Evolutionary conservation across 92 coral and sea anemone species (phyloP).

Genomic region (Galaxea fascicularis): DNA sequence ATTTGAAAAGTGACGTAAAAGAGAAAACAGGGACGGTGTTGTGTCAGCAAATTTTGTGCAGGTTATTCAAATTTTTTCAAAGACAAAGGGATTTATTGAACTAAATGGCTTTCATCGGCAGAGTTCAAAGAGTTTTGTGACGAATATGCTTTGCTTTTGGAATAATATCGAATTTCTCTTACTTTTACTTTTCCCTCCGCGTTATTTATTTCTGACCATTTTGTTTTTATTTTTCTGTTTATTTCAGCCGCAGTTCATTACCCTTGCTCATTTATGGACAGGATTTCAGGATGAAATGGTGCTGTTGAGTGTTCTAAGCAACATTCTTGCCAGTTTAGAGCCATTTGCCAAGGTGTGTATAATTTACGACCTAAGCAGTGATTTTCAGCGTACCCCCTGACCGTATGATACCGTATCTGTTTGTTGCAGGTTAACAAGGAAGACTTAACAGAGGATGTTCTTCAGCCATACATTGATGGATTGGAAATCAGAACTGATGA

Average conservation of each 20-base stretch:
- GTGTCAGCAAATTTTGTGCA: no score
- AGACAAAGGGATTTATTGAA: no score
- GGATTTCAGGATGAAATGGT: slow-evolving; percentile 99
- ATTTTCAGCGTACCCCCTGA: no score
- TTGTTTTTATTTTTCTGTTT: neutral
- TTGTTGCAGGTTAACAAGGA: slow-evolving; percentile 78
- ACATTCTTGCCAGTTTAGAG: slow-evolving; percentile 93
- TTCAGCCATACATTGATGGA: slow-evolving; percentile 70
- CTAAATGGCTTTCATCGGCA: no score
- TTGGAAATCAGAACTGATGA: slow-evolving; percentile 87
- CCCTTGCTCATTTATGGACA: slow-evolving; percentile 94
- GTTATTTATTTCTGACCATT: neutral
- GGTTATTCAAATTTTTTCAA: no score
- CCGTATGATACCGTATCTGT: no score
- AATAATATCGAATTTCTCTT: neutral
- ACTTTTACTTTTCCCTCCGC: neutral
- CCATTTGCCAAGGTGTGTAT: slow-evolving; percentile 88
- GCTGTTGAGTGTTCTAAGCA: slow-evolving; percentile 95
- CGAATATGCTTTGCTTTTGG: neutral
- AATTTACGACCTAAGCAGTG: no score
- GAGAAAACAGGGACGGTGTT: neutral
- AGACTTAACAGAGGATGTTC: slow-evolving; percentile 78
- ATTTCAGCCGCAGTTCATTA: slow-evolving; percentile 94
- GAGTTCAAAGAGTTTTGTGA: no score
- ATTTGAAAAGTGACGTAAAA: no score